Conservation (phyloP, 2,888 invertebrate genomes). For the Teleogryllus oceanicus region DNA sequence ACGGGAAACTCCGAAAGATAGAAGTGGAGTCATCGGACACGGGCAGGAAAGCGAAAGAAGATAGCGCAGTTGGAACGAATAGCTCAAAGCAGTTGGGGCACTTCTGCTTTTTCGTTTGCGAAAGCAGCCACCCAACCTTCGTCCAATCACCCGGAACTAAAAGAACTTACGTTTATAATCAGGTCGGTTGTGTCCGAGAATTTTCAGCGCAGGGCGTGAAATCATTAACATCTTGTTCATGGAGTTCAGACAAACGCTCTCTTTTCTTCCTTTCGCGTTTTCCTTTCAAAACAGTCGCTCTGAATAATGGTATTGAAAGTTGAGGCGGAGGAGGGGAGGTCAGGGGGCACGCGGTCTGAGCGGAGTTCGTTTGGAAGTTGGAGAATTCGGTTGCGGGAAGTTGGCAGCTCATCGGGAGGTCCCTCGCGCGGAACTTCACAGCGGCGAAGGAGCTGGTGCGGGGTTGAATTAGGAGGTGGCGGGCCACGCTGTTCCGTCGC, state of each 20-base stretch:
- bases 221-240: conserved; percentile 2
- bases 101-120: no score
- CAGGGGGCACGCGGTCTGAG: not conserved
- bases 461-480: not conserved
- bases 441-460: not conserved
- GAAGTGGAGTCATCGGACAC: no score
- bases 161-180: not conserved
- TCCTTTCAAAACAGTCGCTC: not conserved
- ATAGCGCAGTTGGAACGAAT: no score
- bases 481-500: no score
- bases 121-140: not conserved
- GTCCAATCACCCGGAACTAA: not conserved
- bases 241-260: not conserved
- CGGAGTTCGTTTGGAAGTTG: not conserved
- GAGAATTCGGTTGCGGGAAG: not conserved
- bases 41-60: no score
- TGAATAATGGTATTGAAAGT: not conserved
- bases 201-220: not conserved
- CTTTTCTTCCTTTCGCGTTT: not conserved
- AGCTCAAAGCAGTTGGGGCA: no score
- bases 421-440: not conserved
- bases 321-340: not conserved
- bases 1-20: no score
- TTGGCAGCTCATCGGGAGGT: not conserved
- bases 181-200: not conserved